phyloP scores from a whole-genome alignment of 1,140 invertebrate genomes.

The Kradibia gibbosae region DNA sequence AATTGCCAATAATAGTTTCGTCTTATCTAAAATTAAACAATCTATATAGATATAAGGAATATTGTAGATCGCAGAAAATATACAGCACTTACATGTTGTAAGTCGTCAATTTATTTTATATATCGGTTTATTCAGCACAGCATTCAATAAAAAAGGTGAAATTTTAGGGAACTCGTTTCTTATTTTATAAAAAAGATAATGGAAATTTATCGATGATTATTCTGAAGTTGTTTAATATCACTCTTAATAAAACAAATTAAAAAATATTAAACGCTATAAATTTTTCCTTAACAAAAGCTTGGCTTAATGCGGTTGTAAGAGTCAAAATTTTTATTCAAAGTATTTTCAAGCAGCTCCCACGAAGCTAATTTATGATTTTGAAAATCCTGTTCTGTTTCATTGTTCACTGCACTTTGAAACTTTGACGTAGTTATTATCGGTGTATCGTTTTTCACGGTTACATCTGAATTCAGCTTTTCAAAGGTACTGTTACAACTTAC shows the following conservation, averaged over 20 bases:
- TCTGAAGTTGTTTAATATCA: slow-evolving; percentile 46
- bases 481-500: slow-evolving; percentile 55
- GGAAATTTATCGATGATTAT: background rate
- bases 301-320: slow-evolving; percentile 48
- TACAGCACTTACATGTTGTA: too few species aligned
- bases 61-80: too few species aligned
- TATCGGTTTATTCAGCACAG: too few species aligned
- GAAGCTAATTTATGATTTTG: slow-evolving; percentile 57
- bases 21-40: too few species aligned
- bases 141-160: too few species aligned
- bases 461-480: slow-evolving; percentile 54
- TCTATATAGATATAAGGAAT: too few species aligned
- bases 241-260: slow-evolving; percentile 47
- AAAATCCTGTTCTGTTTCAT: slow-evolving; percentile 21
- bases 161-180: too few species aligned
- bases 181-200: too few species aligned
- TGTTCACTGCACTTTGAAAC: background rate
- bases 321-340: slow-evolving; percentile 58
- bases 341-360: slow-evolving; percentile 60
- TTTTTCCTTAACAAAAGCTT: slow-evolving; percentile 25
- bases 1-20: too few species aligned
- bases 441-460: slow-evolving; percentile 54
- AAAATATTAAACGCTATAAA: slow-evolving; percentile 51
- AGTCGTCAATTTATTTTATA: too few species aligned
- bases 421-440: background rate